Evolutionary conservation across 92 coral and sea anemone genomes (phyloP).

Genomic region (Hydrozoanthus gracilis): DNA sequence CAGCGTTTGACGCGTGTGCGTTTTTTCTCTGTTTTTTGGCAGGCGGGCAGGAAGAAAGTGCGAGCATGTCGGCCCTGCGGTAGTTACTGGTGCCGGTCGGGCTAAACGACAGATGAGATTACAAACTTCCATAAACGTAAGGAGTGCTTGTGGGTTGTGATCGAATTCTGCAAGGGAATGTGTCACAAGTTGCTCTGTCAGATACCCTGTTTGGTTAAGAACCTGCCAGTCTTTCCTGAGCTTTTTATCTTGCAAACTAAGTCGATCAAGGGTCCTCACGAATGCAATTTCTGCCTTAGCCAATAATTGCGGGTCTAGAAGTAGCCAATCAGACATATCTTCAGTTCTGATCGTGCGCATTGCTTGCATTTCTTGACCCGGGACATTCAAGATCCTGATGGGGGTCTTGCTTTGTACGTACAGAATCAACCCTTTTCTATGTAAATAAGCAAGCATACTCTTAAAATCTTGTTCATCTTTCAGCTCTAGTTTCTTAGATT

Average conservation of each 20-base stretch:
- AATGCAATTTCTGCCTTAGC: constrained; percentile 19
- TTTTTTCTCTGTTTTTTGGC: not conserved
- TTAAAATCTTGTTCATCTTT: constrained; percentile 20
- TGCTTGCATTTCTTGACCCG: not conserved
- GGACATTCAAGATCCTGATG: constrained; percentile 2
- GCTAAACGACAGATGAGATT: constrained; percentile 17
- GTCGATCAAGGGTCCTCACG: constrained; percentile 11
- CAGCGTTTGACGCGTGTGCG: not conserved
- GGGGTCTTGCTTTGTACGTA: constrained; percentile 15
- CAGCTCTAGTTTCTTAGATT: not conserved
- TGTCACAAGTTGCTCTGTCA: constrained; percentile 17
- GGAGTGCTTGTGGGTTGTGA: constrained; percentile 6
- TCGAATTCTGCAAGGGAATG: constrained; percentile 13
- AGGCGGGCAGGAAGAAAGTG: constrained; percentile 24
- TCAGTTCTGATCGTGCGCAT: constrained; percentile 2
- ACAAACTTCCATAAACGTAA: constrained; percentile 21
- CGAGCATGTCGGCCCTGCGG: not conserved
- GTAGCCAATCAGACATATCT: constrained; percentile 23
- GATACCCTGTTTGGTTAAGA: constrained; percentile 2
- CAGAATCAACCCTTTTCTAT: constrained; percentile 22
- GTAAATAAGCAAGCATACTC: constrained; percentile 22
- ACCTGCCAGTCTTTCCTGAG: constrained; percentile 24
- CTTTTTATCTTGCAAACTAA: constrained; percentile 20
- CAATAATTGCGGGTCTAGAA: constrained; percentile 3
- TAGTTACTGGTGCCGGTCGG: not conserved